Evolutionary conservation across 2,888 invertebrate species (phyloP).

Genomic region (Polylopha cassiicola): DNA sequence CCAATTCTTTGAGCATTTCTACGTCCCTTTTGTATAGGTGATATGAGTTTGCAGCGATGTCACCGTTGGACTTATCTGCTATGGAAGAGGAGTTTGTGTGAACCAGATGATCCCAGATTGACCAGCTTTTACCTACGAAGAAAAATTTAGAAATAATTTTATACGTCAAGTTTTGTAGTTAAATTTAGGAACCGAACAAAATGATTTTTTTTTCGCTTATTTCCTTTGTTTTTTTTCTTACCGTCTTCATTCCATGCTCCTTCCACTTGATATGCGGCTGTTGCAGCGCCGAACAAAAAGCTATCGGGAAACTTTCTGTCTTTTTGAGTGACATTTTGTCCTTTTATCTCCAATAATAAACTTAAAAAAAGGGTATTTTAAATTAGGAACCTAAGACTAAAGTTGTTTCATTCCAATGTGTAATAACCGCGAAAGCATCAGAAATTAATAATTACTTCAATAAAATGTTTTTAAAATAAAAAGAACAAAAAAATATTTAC

Average conservation of each 20-base stretch:
- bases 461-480: too few relatives aligned
- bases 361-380: too few relatives aligned
- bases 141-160: slow-evolving; percentile 8
- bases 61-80: slow-evolving; percentile 5
- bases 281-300: slow-evolving; percentile 15
- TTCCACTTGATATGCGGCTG: slow-evolving; percentile 21
- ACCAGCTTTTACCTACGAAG: slow-evolving; percentile 69
- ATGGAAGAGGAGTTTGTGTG: slow-evolving; percentile 3
- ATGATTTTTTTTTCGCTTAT: background rate
- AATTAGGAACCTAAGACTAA: too few relatives aligned
- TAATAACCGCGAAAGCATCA: too few relatives aligned
- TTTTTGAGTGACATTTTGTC: too few relatives aligned
- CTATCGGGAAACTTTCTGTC: slow-evolving; percentile 8
- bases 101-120: slow-evolving; percentile 40
- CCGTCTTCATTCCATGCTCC: slow-evolving; percentile 23
- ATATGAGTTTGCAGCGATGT: slow-evolving; percentile 13
- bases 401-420: too few relatives aligned
- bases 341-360: too few relatives aligned
- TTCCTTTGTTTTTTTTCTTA: background rate
- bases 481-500: too few relatives aligned
- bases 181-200: background rate
- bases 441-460: too few relatives aligned
- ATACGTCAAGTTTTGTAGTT: background rate
- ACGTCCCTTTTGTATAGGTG: slow-evolving; percentile 58
- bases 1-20: slow-evolving; percentile 62